Percentiles rank a stretch among this genome's conserved stretches.
Evolutionary conservation across 2,797 vertebrate genomes (phyloP).

Genomic region (Acipenser oxyrinchus): DNA sequence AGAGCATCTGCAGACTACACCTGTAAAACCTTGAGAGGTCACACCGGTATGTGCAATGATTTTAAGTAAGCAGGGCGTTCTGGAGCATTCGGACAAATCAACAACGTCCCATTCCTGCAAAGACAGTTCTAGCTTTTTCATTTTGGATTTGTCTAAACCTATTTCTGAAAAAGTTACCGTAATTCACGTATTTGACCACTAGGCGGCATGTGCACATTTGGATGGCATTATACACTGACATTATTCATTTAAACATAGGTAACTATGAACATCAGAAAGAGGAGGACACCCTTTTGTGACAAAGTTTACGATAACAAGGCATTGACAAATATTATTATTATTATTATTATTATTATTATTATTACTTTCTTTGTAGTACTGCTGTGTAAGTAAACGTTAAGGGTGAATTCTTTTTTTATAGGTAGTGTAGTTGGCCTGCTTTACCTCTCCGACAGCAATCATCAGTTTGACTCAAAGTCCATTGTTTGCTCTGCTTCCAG

Average conservation of each 20-base stretch:
- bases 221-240: not conserved
- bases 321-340: not conserved
- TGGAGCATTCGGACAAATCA: not conserved
- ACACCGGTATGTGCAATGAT: slow-evolving; percentile 41
- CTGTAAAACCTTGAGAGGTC: slow-evolving; percentile 63
- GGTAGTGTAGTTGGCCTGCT: slow-evolving; percentile 52
- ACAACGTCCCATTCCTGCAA: too few relatives aligned
- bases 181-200: not conserved
- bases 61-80: not conserved
- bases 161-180: too few relatives aligned
- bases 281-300: too few relatives aligned
- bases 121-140: too few relatives aligned
- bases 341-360: too few relatives aligned
- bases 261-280: not conserved
- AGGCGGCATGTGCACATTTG: not conserved
- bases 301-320: not conserved
- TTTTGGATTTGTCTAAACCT: too few relatives aligned
- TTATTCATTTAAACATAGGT: not conserved
- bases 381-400: too few relatives aligned
- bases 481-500: slow-evolving; percentile 58
- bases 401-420: slow-evolving; percentile 26
- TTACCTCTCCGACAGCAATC: slow-evolving; percentile 45
- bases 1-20: slow-evolving; percentile 52
- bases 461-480: slow-evolving; percentile 35
- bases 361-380: too few relatives aligned